A percentile compares a stretch with the other conserved stretches of the same genome.
phyloP scores from a whole-genome alignment of 1,140 invertebrate genomes.

The Drosophila pandora region DNA sequence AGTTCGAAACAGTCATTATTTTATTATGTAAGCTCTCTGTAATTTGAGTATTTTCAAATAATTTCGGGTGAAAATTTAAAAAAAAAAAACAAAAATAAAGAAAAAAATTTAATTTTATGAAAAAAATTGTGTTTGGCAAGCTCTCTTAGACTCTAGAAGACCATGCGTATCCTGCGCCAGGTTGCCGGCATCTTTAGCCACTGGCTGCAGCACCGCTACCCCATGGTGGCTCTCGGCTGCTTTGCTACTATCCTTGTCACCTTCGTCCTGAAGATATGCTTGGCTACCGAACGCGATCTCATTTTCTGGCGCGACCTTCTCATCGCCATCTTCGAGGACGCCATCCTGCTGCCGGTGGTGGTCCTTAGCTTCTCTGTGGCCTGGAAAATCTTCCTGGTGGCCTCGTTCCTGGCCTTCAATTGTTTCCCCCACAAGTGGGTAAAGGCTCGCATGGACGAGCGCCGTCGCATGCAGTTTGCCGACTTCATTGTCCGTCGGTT shows the following conservation, averaged over 20 bases:
- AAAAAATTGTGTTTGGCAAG: not conserved
- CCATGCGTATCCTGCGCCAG: not conserved
- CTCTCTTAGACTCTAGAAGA: not conserved
- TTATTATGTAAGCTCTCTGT: not conserved
- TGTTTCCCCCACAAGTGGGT: not conserved
- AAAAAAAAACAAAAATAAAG: not conserved
- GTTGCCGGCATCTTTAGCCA: not conserved
- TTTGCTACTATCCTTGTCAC: not conserved
- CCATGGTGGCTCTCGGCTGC: not conserved
- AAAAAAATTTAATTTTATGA: not conserved
- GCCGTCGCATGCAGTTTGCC: conserved; percentile 10
- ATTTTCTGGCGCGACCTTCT: not conserved
- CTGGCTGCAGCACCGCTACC: conserved; percentile 15
- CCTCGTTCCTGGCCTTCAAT: not conserved
- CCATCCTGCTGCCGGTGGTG: not conserved
- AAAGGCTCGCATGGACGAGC: not conserved
- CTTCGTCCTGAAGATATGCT: not conserved
- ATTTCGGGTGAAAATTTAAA: not conserved
- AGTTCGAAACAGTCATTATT: not conserved
- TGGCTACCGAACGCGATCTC: not conserved
- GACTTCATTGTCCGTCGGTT: conserved; percentile 51
- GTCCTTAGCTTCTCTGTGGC: not conserved
- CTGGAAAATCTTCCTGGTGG: not conserved
- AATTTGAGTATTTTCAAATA: not conserved
- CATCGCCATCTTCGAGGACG: too few relatives aligned